Percentiles rank a stretch among this genome's conserved stretches.
Conservation (phyloP, 2,797 vertebrate species). For the Harpagifer antarcticus region DNA sequence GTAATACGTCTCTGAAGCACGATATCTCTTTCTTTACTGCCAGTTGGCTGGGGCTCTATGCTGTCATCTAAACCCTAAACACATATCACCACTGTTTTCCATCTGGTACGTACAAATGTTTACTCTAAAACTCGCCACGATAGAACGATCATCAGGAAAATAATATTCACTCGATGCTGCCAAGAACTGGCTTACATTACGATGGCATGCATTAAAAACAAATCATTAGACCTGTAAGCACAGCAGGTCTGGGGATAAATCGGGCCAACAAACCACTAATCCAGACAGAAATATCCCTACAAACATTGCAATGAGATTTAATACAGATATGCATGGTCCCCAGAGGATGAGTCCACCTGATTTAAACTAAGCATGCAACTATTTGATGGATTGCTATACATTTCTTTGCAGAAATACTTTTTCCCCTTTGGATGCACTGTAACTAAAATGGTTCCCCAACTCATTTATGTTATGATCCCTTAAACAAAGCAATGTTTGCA, state of each 20-base stretch:
- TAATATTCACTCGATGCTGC: constrained; percentile 25
- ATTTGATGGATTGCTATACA: neutral
- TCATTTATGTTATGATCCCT: neutral
- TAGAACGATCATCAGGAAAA: constrained; percentile 27
- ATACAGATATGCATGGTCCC: neutral
- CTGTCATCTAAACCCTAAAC: constrained; percentile 53
- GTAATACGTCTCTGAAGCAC: constrained; percentile 55
- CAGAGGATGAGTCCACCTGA: neutral
- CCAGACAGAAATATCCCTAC: constrained; percentile 10
- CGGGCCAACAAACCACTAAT: neutral
- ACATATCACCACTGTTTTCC: constrained; percentile 55
- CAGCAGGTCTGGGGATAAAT: constrained; percentile 1
- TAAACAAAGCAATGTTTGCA: neutral
- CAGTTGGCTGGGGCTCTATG: constrained; percentile 41
- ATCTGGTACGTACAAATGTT: constrained; percentile 63
- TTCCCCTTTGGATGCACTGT: neutral
- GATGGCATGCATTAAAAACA: constrained; percentile 26
- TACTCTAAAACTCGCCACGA: neutral
- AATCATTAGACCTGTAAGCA: constrained; percentile 9
- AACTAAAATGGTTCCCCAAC: neutral
- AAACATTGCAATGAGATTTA: neutral
- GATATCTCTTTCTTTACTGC: constrained; percentile 60
- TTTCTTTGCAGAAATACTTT: neutral
- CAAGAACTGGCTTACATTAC: constrained; percentile 35
- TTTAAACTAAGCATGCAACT: neutral